A percentile compares a stretch with the other conserved stretches of the same genome.
Evolutionary conservation across 2,888 invertebrate species (phyloP).

Genomic region (Plagiodera versicolora): DNA sequence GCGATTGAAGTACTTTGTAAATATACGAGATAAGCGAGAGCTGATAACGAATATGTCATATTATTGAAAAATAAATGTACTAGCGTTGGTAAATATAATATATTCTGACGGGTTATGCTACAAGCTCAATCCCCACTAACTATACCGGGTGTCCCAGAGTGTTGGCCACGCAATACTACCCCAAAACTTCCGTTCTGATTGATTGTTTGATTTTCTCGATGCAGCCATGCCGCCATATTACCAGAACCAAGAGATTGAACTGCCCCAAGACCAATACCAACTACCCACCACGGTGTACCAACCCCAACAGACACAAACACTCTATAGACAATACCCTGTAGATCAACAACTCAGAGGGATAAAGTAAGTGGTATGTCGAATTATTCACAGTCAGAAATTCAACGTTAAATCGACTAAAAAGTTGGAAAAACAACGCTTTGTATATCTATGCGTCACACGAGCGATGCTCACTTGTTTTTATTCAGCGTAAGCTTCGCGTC

Average conservation of each 20-base stretch:
- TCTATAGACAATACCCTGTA: constrained; percentile 25
- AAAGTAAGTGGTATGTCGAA: constrained; percentile 37
- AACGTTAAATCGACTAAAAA: too few relatives aligned
- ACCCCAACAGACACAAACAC: constrained; percentile 20
- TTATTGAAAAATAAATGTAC: constrained; percentile 11
- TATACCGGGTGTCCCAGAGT: too few relatives aligned
- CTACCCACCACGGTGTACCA: constrained; percentile 31
- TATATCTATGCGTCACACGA: too few relatives aligned
- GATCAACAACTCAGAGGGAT: constrained; percentile 33
- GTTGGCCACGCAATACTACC: background rate
- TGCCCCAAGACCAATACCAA: constrained; percentile 41
- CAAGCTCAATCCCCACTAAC: constrained; percentile 8
- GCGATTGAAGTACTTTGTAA: constrained; percentile 42
- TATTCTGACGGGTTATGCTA: constrained; percentile 9
- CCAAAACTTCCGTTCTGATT: background rate
- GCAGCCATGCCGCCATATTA: constrained; percentile 6
- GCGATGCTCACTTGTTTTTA: too few relatives aligned
- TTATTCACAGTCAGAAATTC: background rate
- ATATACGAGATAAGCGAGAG: constrained; percentile 32
- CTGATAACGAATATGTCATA: constrained; percentile 28
- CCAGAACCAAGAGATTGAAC: constrained; percentile 25
- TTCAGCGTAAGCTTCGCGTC: too few relatives aligned
- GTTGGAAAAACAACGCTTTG: too few relatives aligned
- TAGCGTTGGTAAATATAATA: constrained; percentile 11
- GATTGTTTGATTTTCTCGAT: background rate